phyloP scores from a whole-genome alignment of 2,113 vertebrate genomes.

The Ia io region DNA sequence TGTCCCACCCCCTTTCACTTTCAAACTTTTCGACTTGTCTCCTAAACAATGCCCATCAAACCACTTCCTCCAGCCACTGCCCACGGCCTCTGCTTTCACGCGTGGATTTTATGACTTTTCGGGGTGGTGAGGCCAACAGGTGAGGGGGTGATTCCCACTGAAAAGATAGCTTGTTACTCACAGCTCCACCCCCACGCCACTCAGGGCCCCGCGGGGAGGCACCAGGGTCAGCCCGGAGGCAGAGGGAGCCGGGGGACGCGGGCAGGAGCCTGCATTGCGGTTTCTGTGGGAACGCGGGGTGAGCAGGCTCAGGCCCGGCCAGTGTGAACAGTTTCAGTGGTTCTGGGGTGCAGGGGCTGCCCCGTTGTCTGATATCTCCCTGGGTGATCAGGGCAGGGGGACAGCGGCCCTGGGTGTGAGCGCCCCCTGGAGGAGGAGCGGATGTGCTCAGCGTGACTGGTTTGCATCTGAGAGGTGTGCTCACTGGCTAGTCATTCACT shows the following conservation, averaged over 20 bases:
- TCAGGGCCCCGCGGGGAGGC: not conserved
- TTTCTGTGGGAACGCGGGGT: not conserved
- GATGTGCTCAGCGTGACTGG: not conserved
- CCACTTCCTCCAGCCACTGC: fast-evolving
- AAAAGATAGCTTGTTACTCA: not conserved
- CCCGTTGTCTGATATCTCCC: not conserved
- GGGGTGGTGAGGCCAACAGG: not conserved
- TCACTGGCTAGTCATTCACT: too few species aligned
- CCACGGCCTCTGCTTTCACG: not conserved
- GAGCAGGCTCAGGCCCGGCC: not conserved
- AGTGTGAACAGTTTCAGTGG: not conserved
- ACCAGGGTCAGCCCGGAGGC: not conserved
- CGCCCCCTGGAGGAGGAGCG: not conserved
- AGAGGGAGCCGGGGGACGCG: fast-evolving
- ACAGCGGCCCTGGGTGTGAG: not conserved
- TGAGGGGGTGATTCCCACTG: not conserved
- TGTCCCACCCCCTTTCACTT: not conserved
- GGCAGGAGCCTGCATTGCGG: not conserved
- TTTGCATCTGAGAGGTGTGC: not conserved
- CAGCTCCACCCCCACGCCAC: not conserved
- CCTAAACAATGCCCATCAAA: not conserved
- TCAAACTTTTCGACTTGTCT: not conserved
- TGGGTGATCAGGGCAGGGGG: not conserved
- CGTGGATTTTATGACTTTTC: fast-evolving
- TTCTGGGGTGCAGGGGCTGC: not conserved